Base-by-base conservation (phyloP, 2,888 invertebrate species). In the Zonitis immaculata region DNA sequence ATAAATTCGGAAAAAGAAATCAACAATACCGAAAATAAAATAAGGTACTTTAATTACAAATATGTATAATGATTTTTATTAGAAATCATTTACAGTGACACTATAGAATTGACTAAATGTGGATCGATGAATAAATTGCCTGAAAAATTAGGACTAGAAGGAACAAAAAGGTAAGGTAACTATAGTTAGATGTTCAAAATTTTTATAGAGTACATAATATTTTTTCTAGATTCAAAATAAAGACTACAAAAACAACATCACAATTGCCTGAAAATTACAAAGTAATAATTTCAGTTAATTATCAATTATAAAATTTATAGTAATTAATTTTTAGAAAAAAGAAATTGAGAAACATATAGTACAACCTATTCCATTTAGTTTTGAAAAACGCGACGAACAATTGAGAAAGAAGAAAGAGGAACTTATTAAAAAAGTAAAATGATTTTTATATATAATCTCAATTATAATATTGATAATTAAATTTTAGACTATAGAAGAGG, bases 351-450 rank as follows among this genome's bases (percentile, higher is more conserved):
- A 16, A 3, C n/a, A n/a, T n/a, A n/a, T n/a, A 35, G 69, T 68
- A 0, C 62, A 50, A 35, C 63, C 68, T 0, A 44, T 75, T 49
- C 88, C 88, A 11, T 88, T 88, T 66, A 86, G 86, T 59, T 89
- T 90, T 75, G 86, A 86, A 53, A 77, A 81, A 49, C 73, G 86
- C 11, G 81, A 88, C 69, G 82, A 82, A 65, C 74, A 79, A 51
- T 63, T 82, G 22, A 75, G 78, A 47, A 76, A 77, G 39, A 81
- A 79, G 50, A 83, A 81, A 59, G 84, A 87, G 57, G 80, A 84
- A 62, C 79, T 79, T 61, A 81, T 87, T 7, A 80, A 81, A 58
- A 78, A 80, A 57, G 66, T 68, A 30, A 42, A n/a, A 4, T 18
- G 1, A n/a, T 25, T 39, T 16, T 14, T 42, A 3, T 11, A 16